Conservation (phyloP, 2,113 vertebrate species). For the Archilochus colubris region DNA sequence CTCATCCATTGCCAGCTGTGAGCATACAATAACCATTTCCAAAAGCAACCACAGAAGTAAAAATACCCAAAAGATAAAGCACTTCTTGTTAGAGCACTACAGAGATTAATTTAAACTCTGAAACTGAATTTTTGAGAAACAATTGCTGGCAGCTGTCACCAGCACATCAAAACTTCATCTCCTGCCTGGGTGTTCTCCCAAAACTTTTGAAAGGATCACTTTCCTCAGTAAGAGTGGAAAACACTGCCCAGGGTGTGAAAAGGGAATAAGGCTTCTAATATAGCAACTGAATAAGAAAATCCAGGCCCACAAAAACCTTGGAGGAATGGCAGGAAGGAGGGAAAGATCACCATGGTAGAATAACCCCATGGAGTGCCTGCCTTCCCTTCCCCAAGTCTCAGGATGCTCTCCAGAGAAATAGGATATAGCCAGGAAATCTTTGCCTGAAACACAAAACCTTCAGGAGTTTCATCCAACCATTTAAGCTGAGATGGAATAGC, state of each 20-base stretch:
- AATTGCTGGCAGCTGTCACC: background rate
- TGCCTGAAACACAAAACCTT: background rate
- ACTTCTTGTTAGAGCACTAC: background rate
- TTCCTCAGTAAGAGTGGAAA: background rate
- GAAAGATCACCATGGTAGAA: background rate
- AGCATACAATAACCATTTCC: background rate
- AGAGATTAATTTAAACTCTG: background rate
- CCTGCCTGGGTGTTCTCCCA: too few relatives aligned
- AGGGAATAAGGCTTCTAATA: background rate
- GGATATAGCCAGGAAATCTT: background rate
- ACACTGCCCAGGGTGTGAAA: rapidly evolving
- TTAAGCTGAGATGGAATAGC: background rate
- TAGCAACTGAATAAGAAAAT: rapidly evolving
- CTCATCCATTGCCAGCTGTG: background rate
- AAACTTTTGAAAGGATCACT: background rate
- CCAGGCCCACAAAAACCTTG: background rate
- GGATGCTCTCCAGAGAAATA: background rate
- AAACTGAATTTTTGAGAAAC: background rate
- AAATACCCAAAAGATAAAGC: background rate
- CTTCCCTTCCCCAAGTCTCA: background rate
- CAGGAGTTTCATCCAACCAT: background rate
- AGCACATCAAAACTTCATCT: background rate
- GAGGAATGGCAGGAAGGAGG: background rate
- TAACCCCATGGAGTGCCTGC: rapidly evolving
- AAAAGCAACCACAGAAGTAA: background rate